These are phyloP conservation scores for Sylvilagus bachmani DNA, from an alignment of 2,113 vertebrate species.

Conservation along the genomic window DNA sequence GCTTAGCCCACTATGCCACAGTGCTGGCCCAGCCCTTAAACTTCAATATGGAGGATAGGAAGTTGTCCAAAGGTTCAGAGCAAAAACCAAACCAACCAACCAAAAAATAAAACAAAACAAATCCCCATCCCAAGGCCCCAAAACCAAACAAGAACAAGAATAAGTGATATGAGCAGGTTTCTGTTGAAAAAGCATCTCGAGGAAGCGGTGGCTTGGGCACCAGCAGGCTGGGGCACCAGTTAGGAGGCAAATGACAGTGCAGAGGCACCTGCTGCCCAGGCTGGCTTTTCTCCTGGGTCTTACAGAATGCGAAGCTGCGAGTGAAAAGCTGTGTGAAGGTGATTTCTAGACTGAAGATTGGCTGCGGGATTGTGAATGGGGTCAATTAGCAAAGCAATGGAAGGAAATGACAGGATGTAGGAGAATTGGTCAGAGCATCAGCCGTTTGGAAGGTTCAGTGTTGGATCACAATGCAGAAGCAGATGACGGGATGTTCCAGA, in stretches of 20 bases:
- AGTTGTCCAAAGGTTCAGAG: too few species aligned
- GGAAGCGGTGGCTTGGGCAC: accelerated
- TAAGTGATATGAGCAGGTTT: background rate
- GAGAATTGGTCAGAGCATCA: too few species aligned
- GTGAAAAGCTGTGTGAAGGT: background rate
- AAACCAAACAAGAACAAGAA: background rate
- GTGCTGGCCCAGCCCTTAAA: too few species aligned
- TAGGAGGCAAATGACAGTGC: accelerated
- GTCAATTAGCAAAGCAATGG: accelerated
- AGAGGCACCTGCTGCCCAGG: accelerated
- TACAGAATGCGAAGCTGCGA: accelerated
- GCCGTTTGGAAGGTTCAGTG: accelerated
- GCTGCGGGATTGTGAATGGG: too few species aligned
- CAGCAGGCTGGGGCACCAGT: too few species aligned
- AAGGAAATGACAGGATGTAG: background rate
- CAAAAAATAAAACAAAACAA: background rate
- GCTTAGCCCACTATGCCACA: too few species aligned
- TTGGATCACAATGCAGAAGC: background rate
- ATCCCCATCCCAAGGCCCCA: background rate
- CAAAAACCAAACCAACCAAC: too few species aligned
- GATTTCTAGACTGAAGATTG: background rate
- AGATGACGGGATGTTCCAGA: accelerated
- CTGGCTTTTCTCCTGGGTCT: too few species aligned
- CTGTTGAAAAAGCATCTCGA: background rate
- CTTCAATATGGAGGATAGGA: background rate